phyloP scores from a whole-genome alignment of 2,113 vertebrate species.

The Prochilodus magdalenae region DNA sequence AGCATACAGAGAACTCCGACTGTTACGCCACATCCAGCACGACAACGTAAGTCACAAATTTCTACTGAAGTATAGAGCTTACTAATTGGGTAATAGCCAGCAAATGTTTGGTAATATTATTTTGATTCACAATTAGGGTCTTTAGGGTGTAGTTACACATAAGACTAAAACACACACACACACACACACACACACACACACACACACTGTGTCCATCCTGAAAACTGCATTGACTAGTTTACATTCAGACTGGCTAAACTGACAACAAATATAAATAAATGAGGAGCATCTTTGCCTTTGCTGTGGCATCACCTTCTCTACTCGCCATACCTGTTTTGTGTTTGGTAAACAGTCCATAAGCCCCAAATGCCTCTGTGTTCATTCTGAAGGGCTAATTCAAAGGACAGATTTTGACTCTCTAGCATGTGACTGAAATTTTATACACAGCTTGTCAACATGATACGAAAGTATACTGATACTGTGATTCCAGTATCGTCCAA shows the following conservation, averaged over 20 bases:
- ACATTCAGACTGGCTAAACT: not conserved
- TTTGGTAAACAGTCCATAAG: conserved; percentile 25
- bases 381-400: not conserved
- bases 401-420: not conserved
- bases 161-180: no score
- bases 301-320: not conserved
- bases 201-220: not conserved
- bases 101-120: not conserved
- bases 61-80: not conserved
- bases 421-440: not conserved
- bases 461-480: not conserved
- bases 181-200: no score
- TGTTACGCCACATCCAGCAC: conserved; percentile 81
- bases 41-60: conserved; percentile 74
- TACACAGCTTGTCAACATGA: not conserved
- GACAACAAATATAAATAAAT: conserved; percentile 4
- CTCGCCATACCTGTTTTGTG: conserved; percentile 34
- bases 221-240: not conserved
- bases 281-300: not conserved
- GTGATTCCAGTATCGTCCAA: not conserved
- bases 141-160: not conserved
- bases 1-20: conserved; percentile 79
- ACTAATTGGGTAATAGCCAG: not conserved
- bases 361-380: not conserved
- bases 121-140: not conserved